Evolutionary conservation across 2,113 vertebrate genomes (phyloP).

Genomic region (Nyctereutes procyonoides): DNA sequence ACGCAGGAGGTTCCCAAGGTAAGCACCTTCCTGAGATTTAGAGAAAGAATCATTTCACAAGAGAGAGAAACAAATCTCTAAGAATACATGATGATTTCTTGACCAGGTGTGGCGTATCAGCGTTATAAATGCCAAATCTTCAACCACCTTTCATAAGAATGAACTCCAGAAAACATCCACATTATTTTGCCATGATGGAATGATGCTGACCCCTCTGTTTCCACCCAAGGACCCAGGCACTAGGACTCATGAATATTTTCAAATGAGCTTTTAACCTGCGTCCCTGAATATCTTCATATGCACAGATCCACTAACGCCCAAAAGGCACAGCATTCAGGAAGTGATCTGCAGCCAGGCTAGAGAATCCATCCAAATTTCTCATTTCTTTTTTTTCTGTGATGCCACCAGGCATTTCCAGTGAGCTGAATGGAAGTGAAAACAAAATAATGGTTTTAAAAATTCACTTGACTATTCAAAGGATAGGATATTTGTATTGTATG

Average conservation of each 20-base stretch:
- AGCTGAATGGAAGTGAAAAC: not conserved
- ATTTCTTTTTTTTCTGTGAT: not conserved
- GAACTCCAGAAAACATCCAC: not conserved
- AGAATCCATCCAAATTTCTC: not conserved
- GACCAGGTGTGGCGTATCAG: not conserved
- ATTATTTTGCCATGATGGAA: not conserved
- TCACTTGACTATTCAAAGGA: not conserved
- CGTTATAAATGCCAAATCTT: not conserved
- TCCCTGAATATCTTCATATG: not conserved
- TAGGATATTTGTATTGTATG: too few species aligned
- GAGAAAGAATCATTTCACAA: not conserved
- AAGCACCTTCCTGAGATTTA: not conserved
- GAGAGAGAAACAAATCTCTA: not conserved
- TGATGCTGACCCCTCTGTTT: not conserved
- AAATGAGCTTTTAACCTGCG: not conserved
- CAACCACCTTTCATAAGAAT: not conserved
- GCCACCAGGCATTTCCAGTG: not conserved
- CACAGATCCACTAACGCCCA: not conserved
- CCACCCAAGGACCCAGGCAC: not conserved
- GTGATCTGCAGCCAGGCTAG: not conserved
- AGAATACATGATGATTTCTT: not conserved
- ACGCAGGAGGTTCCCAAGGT: not conserved
- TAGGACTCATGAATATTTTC: constrained; percentile 16
- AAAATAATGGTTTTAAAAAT: not conserved
- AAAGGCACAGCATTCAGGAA: not conserved